These are phyloP conservation scores for Dyspetes luteomarginatus DNA, from an alignment of 2,888 invertebrate species.

Conservation along the genomic window DNA sequence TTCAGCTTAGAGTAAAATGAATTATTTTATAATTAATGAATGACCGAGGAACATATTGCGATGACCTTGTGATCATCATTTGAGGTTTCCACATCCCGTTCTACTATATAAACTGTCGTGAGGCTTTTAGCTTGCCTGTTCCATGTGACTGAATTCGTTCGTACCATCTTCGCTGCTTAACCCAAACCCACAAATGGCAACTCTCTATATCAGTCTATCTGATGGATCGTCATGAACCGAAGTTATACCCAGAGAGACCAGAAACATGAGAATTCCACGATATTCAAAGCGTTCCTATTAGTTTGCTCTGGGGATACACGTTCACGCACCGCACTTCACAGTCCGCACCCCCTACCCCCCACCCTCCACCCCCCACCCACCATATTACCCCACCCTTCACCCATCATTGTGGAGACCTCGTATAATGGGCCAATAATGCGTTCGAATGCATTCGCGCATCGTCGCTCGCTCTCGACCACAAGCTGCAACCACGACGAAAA, in stretches of 20 bases:
- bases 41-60: too few species aligned
- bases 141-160: neutral
- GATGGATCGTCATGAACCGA: constrained; percentile 4
- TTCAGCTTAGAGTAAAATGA: neutral
- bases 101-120: neutral
- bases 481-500: constrained; percentile 41
- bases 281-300: constrained; percentile 55
- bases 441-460: constrained; percentile 57
- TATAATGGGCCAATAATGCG: constrained; percentile 69
- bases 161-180: neutral
- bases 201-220: constrained; percentile 44
- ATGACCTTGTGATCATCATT: too few species aligned
- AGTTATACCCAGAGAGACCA: constrained; percentile 22
- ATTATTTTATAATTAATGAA: too few species aligned
- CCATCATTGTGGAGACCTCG: constrained; percentile 42
- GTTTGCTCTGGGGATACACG: constrained; percentile 62
- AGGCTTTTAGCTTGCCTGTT: neutral
- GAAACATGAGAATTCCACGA: constrained; percentile 47
- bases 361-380: neutral
- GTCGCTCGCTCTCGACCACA: constrained; percentile 32
- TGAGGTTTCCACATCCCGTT: too few species aligned
- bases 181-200: constrained; percentile 46
- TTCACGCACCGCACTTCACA: constrained; percentile 17
- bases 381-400: neutral
- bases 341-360: neutral